Evolutionary conservation across 1,140 invertebrate species (phyloP).

Genomic region (Bombus balteatus): DNA sequence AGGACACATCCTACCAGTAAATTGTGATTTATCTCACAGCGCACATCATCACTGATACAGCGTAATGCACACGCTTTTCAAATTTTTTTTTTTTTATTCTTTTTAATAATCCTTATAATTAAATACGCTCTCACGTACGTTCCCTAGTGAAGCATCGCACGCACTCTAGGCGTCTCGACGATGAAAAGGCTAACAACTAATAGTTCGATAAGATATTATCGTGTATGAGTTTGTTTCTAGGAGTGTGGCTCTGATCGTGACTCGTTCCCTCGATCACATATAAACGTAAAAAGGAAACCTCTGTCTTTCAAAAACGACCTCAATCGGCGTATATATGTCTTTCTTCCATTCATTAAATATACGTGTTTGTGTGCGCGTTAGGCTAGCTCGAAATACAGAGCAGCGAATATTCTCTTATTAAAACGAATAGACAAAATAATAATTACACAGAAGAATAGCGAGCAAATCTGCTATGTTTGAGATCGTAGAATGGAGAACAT

Average conservation of each 20-base stretch:
- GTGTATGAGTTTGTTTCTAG: slow-evolving; percentile 51
- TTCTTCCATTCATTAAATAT: background rate
- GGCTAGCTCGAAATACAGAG: slow-evolving; percentile 39
- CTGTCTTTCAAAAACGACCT: background rate
- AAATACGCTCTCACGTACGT: slow-evolving; percentile 68
- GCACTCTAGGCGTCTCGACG: slow-evolving; percentile 71
- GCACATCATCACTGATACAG: slow-evolving; percentile 73
- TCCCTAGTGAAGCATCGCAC: slow-evolving; percentile 67
- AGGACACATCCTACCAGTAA: slow-evolving; percentile 55
- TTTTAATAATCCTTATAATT: slow-evolving; percentile 56
- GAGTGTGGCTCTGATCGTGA: slow-evolving; percentile 26
- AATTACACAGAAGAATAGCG: slow-evolving; percentile 17
- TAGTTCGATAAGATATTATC: slow-evolving; percentile 66
- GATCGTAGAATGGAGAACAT: slow-evolving; percentile 22
- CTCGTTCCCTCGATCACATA: background rate
- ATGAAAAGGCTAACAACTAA: slow-evolving; percentile 72
- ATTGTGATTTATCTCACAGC: slow-evolving; percentile 58
- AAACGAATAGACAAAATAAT: background rate
- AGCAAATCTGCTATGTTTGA: background rate
- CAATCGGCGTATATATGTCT: background rate
- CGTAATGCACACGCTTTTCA: slow-evolving; percentile 65
- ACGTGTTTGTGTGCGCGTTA: slow-evolving; percentile 44
- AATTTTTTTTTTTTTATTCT: background rate
- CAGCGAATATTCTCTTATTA: background rate
- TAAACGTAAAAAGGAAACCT: background rate